Base-by-base conservation (phyloP, 37 sponge, comb jelly and placozoan species). In the Geodia barretti region DNA sequence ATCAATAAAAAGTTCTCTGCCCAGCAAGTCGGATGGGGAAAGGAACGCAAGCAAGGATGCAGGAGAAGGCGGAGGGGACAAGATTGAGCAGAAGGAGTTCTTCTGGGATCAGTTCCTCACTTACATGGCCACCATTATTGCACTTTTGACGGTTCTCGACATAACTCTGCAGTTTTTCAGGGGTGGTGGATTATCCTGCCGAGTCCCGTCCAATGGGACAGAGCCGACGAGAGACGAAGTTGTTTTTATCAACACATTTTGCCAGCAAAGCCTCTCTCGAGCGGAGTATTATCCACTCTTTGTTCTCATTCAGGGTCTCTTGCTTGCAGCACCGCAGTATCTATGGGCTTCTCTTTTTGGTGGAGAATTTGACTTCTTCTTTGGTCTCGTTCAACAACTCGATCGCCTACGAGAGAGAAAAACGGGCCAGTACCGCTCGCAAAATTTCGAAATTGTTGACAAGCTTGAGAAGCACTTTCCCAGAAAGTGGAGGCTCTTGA, bases 311-410 rank as follows among this genome's bases (percentile, higher is more conserved):
- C 81, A 80, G 7, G 87, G 75, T 11, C 62, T 81, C 41, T 4
- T 87, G 8, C 26, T 87, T 20, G 39, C 74, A 26, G 87, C 82
- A 3, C 87, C 87, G 28, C 87, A 87, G 25, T 80, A 68, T 67
- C 61, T 87, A 21, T 87, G 87, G 87, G 66, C 41, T 28, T 30
- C 70, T 7, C 30, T 75, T 4, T 87, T 75, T 76, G 28, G 62
- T 64, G 87, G 75, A 23, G 40, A 66, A 19, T 74, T 87, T 58
- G 82, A 87, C 42, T 87, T 75, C 62, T 87, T 87, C 34, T 69
- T 80, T 37, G 77, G 65, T 35, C 71, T 80, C 24, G 81, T 68
- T 1, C 39, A 26, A 33, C 61, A 80, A 40, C 63, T 87, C 4
- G 80, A 86, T 30, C 70, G 81, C 43, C 77, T 87, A 8, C 68